Percentiles rank a stretch among this genome's conserved stretches.
Conservation (phyloP, 2,113 vertebrate genomes). For the Cnemophilus loriae region DNA sequence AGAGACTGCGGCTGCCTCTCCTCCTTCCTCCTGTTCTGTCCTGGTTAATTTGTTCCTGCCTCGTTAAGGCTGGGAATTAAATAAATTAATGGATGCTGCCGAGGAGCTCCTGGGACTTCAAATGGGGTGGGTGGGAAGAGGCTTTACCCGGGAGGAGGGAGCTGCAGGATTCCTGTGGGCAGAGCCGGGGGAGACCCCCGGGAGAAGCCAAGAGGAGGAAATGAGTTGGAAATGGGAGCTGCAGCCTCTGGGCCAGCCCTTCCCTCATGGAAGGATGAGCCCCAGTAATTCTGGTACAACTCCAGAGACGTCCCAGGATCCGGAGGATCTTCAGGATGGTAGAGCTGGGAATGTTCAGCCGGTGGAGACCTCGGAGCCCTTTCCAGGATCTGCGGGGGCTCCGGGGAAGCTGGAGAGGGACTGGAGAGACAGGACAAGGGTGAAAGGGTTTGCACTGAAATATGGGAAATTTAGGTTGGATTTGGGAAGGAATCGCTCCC, state of each 20-base stretch:
- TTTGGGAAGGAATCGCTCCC: background rate
- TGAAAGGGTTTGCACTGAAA: background rate
- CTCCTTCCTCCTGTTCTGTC: background rate
- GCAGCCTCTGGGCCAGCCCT: background rate
- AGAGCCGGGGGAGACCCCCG: background rate
- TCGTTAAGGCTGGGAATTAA: slow-evolving; percentile 6
- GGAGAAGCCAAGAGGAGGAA: background rate
- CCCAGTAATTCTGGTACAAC: background rate
- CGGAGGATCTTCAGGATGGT: background rate
- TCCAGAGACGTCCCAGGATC: rapidly evolving
- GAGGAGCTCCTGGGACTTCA: slow-evolving; percentile 2
- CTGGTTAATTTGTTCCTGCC: background rate
- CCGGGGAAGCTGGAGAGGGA: background rate
- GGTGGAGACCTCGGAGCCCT: background rate
- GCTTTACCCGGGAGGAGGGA: background rate
- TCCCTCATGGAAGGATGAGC: rapidly evolving
- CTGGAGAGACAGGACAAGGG: rapidly evolving
- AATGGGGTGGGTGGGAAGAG: slow-evolving; percentile 2
- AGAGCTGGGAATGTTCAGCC: background rate
- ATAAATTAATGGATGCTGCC: background rate
- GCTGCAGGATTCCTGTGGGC: background rate
- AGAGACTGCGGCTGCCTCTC: background rate
- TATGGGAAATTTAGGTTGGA: background rate
- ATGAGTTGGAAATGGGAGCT: background rate
- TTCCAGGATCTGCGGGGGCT: background rate